Evolutionary conservation across 2,888 invertebrate genomes (phyloP).

Genomic region (Keiferia lycopersicella): DNA sequence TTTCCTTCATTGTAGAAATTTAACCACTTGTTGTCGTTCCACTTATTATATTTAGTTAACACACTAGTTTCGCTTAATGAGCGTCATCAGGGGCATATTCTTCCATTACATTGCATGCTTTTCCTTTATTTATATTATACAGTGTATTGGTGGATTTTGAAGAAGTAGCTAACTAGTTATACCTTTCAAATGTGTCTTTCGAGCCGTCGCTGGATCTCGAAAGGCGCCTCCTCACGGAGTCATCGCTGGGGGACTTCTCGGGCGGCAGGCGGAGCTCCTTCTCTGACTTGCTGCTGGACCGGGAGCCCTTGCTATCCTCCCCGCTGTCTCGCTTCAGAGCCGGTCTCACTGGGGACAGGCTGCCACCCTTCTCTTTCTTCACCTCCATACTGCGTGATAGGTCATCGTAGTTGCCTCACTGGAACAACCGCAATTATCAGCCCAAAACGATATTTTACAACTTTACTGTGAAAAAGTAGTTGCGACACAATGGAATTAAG

Average conservation of each 20-base stretch:
- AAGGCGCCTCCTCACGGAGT: constrained; percentile 47
- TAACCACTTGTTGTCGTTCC: too few relatives aligned
- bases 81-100: too few relatives aligned
- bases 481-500: too few relatives aligned
- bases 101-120: too few relatives aligned
- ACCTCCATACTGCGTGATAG: constrained; percentile 69
- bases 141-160: too few relatives aligned
- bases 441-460: too few relatives aligned
- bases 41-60: too few relatives aligned
- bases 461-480: too few relatives aligned
- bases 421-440: constrained; percentile 32
- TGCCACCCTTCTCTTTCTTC: constrained; percentile 75
- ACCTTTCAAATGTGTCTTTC: constrained; percentile 73
- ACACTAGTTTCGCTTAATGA: too few relatives aligned
- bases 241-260: constrained; percentile 68
- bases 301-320: constrained; percentile 54
- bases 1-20: too few relatives aligned
- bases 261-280: constrained; percentile 65
- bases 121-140: too few relatives aligned
- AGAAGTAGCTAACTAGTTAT: constrained; percentile 3
- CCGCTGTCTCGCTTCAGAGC: constrained; percentile 56
- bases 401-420: constrained; percentile 61
- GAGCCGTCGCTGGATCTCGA: constrained; percentile 68
- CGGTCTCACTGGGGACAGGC: constrained; percentile 66
- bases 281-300: constrained; percentile 66